These are phyloP conservation scores for Halisarca cf. caerulea DNA, from an alignment of 37 sponge, comb jelly and placozoan species.

Conservation along the genomic window DNA sequence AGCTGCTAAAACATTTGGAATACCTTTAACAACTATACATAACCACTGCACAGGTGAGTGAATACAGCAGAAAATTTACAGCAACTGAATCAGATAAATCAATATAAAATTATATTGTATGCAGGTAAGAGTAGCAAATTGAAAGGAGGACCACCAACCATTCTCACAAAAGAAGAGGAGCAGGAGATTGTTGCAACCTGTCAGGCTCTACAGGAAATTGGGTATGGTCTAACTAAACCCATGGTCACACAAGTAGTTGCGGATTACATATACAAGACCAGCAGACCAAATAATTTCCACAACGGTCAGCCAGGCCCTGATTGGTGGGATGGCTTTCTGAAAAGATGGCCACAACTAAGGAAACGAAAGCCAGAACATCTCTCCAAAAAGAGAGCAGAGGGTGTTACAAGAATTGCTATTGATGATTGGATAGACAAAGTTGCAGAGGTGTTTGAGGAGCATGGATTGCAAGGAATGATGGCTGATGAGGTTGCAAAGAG, in stretches of 20 bases:
- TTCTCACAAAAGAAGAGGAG: constrained; percentile 44
- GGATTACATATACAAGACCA: constrained; percentile 27
- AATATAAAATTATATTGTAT: not conserved
- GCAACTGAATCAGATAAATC: not conserved
- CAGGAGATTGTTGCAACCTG: constrained; percentile 41
- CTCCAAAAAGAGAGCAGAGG: constrained; percentile 26
- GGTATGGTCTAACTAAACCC: constrained; percentile 51
- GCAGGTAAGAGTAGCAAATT: not conserved
- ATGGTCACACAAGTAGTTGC: constrained; percentile 41
- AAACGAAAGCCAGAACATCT: constrained; percentile 23
- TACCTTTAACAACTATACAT: not conserved
- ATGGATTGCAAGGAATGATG: not conserved
- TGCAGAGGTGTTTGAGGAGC: not conserved
- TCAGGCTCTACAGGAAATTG: constrained; percentile 56
- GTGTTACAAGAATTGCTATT: not conserved
- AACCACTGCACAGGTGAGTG: not conserved
- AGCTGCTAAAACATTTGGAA: constrained; percentile 13
- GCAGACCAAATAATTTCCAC: constrained; percentile 33
- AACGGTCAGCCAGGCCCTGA: constrained; percentile 37
- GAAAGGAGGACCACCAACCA: constrained; percentile 39
- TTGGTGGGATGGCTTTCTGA: constrained; percentile 52
- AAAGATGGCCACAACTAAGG: constrained; percentile 33
- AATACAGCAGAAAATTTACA: not conserved
- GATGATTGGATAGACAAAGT: constrained; percentile 4
- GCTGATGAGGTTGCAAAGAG: not conserved